Base-by-base conservation (phyloP, 2,113 vertebrate genomes). In the Isichthys henryi region DNA sequence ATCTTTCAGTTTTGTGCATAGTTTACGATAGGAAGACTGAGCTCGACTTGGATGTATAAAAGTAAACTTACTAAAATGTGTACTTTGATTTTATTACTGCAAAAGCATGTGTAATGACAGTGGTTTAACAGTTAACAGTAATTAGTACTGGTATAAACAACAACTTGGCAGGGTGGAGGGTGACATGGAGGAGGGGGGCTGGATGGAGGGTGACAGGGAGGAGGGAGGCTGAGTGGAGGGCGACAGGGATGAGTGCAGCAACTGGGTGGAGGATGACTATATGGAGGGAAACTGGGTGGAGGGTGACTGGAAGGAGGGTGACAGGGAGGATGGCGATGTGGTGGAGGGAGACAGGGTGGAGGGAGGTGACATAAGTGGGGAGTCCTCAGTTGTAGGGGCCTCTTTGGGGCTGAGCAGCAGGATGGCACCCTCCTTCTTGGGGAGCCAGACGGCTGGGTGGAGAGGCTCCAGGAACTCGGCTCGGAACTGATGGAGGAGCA, bases 371-470 rank as follows among this genome's bases (percentile, higher is more conserved):
- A 50, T 43, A 21, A 77, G 23, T 15, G 86, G 43, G 6, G 86
- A 21, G 74, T 23, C 39, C 21, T 8, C 62, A 58, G 5, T 2
- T 19, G 84, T 85, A 10, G 19, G 62, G 46, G 19, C 89, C 6
- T 90, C 87, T 11, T 19, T 21, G 23, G 82, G 88, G 86, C 89
- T 86, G 50, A 92, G 62, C 66, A 95, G 90, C 92, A 62, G 87
- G 88, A 96, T 90, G 0, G 88, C 27, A 4, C 94, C 96, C 89
- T 96, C 96, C 91, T 96, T 96, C 92, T 96, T 97, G n/a, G 96
- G 96, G 87, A 97, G 94, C 96, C 96, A 97, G 88, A 96, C 95
- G 2, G 92, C 91, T 0, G 94, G 91, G 56, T 96, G 95, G 23
- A 97, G 90, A 0, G 94, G 94, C 90, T 97, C 96, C 0, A 91